These are phyloP conservation scores for Diorhabda elongata DNA, from an alignment of 1,140 invertebrate genomes.

Conservation along the genomic window DNA sequence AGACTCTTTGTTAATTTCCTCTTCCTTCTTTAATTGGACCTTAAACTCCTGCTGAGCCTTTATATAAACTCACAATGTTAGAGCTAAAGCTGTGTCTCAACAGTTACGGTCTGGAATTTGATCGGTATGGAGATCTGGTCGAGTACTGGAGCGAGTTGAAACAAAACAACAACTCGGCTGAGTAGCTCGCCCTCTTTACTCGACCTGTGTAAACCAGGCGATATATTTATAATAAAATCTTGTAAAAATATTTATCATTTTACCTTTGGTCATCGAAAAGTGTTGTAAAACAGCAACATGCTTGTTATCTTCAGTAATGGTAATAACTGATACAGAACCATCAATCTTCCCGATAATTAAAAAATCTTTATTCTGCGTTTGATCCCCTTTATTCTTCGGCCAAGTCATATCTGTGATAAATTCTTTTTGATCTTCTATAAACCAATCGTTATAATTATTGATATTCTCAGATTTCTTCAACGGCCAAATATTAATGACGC, in stretches of 20 bases:
- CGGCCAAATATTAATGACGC: slow-evolving; percentile 58
- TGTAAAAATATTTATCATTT: slow-evolving; percentile 10
- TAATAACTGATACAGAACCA: slow-evolving; percentile 48
- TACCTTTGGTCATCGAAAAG: slow-evolving; percentile 49
- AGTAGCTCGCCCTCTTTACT: too few species aligned
- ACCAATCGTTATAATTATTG: slow-evolving; percentile 37
- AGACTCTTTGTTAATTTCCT: too few species aligned
- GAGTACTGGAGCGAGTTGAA: too few species aligned
- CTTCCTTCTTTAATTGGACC: too few species aligned
- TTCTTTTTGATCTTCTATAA: slow-evolving; percentile 47
- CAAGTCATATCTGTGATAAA: slow-evolving; percentile 53
- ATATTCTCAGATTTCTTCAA: slow-evolving; percentile 26
- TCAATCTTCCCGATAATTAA: slow-evolving; percentile 55
- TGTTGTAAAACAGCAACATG: slow-evolving; percentile 48
- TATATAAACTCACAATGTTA: too few species aligned
- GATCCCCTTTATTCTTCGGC: slow-evolving; percentile 45
- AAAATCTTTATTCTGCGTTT: slow-evolving; percentile 46
- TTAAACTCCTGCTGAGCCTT: too few species aligned
- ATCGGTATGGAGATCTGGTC: too few species aligned
- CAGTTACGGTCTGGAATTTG: too few species aligned
- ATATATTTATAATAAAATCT: too few species aligned
- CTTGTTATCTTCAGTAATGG: slow-evolving; percentile 35
- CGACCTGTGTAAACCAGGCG: too few species aligned
- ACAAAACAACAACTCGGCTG: too few species aligned
- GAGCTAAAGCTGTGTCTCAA: too few species aligned